Base-by-base conservation (phyloP, 2,113 vertebrate genomes). In the Protomyctophum bolini region DNA sequence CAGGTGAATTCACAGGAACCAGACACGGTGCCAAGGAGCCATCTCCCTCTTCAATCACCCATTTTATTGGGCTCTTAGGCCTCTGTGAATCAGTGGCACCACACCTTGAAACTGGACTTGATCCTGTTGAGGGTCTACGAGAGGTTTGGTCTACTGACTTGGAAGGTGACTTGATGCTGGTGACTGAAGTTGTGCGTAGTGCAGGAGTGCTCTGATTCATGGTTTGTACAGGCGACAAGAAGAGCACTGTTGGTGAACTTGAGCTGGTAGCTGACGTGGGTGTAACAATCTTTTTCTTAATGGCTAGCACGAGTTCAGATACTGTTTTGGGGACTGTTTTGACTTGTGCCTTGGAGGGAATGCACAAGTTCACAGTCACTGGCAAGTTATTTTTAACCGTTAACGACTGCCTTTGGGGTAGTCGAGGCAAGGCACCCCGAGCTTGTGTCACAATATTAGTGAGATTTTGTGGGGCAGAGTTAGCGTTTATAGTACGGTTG, bases 311-410 rank as follows among this genome's bases (percentile, higher is more conserved):
- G 54, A 95, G 91, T 10, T 90, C 87, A 66, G 95, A 95, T 0
- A 89, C 92, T 28, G n/a, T n/a, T n/a, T n/a, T n/a, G n/a, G 93
- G 93, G 49, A 96, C 75, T 51, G 90, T 93, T 84, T 83, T 92
- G 72, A 96, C 92, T 81, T 94, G 92, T 50, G 95, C 92, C 77
- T 95, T 79, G 50, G 93, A 81, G 28, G 94, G 94, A 66, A 95
- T 96, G 82, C 5, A 77, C 50, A 90, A 81, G 48, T 88, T 93
- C 28, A 87, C 58, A 11, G 90, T 77, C 58, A 88, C 68, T 8
- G 92, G 88, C 9, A 87, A 11, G 4, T 76, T 76, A 65, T 84
- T 77, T 9, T 79, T 33, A 62, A 87, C 47, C 72, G 89, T 70
- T 46, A 79, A 76, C 3, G 87, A 58, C n/a, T 78, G 77, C 47